Conservation (phyloP, 2,797 vertebrate genomes). For the Pantherophis alleghaniensis region DNA sequence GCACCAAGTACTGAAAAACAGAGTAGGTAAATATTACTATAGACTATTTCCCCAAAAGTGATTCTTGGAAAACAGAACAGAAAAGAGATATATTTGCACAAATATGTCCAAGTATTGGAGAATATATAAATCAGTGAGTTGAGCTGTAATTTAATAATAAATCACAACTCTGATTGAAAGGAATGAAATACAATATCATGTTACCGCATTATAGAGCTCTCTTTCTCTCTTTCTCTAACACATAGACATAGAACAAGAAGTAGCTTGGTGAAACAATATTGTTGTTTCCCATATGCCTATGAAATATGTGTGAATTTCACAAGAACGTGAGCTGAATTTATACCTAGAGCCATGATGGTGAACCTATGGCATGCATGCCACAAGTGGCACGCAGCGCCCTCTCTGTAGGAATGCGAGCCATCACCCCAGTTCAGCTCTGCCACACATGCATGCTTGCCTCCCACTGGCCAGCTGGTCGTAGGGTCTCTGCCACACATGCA, state of each 20-base stretch:
- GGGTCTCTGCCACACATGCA: no score
- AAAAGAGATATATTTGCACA: not conserved
- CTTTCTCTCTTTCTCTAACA: not conserved
- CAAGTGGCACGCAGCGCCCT: no score
- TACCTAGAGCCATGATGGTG: not conserved
- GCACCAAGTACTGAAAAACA: not conserved
- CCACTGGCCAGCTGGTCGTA: no score
- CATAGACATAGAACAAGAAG: not conserved
- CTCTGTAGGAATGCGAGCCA: no score
- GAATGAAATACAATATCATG: not conserved
- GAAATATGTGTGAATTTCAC: not conserved
- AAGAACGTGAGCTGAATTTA: not conserved
- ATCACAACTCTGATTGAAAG: not conserved
- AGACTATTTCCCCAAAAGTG: not conserved
- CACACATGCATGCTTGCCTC: accelerated
- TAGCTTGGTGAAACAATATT: not conserved
- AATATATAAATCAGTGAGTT: not conserved
- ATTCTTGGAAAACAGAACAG: not conserved
- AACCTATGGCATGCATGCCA: no score
- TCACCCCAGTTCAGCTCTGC: no score
- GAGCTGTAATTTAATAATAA: not conserved
- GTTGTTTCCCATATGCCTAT: not conserved
- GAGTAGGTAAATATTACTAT: not conserved
- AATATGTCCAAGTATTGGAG: not conserved
- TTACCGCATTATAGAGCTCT: not conserved